A percentile compares a stretch with the other conserved stretches of the same genome.
Evolutionary conservation across 2,888 invertebrate species (phyloP).

Genomic region (Aethes cnicana): DNA sequence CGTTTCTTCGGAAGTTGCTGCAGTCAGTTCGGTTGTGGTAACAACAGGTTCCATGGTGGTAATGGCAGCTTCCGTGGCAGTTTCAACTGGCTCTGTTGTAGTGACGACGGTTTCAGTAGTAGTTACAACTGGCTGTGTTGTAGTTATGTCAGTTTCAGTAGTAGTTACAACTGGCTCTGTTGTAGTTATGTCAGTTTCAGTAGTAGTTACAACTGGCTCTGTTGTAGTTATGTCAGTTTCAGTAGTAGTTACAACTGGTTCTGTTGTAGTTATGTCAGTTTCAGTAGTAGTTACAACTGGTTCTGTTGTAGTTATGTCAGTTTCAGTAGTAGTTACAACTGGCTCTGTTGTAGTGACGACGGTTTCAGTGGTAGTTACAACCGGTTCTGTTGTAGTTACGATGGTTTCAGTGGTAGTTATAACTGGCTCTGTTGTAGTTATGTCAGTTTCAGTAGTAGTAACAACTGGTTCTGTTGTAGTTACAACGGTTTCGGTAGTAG

Average conservation of each 20-base stretch:
- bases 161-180: neutral
- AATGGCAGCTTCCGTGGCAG: neutral
- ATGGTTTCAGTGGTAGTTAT: slow-evolving; percentile 8
- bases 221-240: slow-evolving; percentile 2
- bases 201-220: neutral
- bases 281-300: neutral
- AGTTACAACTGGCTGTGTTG: neutral
- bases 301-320: neutral
- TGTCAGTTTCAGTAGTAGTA: slow-evolving; percentile 1
- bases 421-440: neutral
- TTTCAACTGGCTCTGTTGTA: neutral
- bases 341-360: neutral
- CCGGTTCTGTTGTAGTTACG: neutral
- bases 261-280: neutral
- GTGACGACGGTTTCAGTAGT: neutral
- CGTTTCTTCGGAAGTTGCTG: neutral
- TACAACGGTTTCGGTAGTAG: neutral
- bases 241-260: neutral
- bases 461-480: neutral
- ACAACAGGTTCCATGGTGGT: neutral
- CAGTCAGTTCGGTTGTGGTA: neutral
- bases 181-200: neutral
- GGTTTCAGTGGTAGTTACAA: neutral
- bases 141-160: slow-evolving; percentile 1
- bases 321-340: neutral